These are phyloP conservation scores for Perithous albicinctus DNA, from an alignment of 2,888 invertebrate genomes.

Conservation along the genomic window DNA sequence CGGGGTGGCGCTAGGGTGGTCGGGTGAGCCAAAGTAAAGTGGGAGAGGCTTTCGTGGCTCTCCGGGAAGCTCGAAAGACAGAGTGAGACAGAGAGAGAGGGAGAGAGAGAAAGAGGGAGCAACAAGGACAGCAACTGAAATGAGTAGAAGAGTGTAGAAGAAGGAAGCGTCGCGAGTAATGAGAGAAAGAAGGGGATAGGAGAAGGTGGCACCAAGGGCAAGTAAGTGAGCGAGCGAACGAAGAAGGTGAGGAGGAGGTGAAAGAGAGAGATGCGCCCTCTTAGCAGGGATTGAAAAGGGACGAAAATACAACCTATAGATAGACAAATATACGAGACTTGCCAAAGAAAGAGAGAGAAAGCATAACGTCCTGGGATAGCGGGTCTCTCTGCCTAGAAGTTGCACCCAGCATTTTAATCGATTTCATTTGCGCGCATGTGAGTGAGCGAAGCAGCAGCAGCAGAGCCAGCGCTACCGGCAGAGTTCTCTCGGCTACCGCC, in stretches of 20 bases:
- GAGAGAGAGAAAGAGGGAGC: too few relatives aligned
- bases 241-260: slow-evolving; percentile 43
- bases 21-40: slow-evolving; percentile 67
- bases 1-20: slow-evolving; percentile 50
- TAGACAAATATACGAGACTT: slow-evolving; percentile 63
- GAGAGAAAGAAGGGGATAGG: slow-evolving; percentile 43
- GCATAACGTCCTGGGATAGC: slow-evolving; percentile 59
- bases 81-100: slow-evolving; percentile 53
- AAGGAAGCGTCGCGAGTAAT: slow-evolving; percentile 46
- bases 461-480: slow-evolving; percentile 26
- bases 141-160: slow-evolving; percentile 50
- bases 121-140: too few relatives aligned
- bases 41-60: slow-evolving; percentile 17
- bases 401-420: slow-evolving; percentile 89
- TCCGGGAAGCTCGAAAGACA: slow-evolving; percentile 39
- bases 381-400: slow-evolving; percentile 87
- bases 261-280: slow-evolving; percentile 52
- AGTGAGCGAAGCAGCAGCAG: slow-evolving; percentile 82
- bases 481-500: too few relatives aligned
- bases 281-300: slow-evolving; percentile 63
- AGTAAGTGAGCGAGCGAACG: slow-evolving; percentile 51
- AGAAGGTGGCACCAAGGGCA: slow-evolving; percentile 52
- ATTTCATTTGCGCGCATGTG: slow-evolving; percentile 89
- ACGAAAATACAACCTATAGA: slow-evolving; percentile 32
- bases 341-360: slow-evolving; percentile 29